Evolutionary conservation across 2,888 invertebrate species (phyloP).

Genomic region (Campoplex nolae): DNA sequence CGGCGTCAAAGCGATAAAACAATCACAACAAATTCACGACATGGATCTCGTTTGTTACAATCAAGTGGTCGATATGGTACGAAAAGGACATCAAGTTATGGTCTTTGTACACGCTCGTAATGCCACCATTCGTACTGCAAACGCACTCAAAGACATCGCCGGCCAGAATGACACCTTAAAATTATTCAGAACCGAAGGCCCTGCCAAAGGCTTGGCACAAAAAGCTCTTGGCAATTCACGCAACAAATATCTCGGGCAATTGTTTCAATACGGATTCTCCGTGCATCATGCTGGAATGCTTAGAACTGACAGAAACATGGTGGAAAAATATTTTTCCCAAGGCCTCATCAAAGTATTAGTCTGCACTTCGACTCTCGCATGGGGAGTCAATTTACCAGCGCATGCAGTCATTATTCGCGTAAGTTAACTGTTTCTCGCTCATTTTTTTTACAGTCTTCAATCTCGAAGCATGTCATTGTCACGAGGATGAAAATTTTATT

Average conservation of each 20-base stretch:
- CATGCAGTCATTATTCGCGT: slow-evolving; percentile 98
- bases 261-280: slow-evolving; percentile 95
- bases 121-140: slow-evolving; percentile 96
- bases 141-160: slow-evolving; percentile 92
- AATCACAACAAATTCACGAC: slow-evolving; percentile 88
- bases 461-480: neutral
- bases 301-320: slow-evolving; percentile 93
- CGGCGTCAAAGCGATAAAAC: slow-evolving; percentile 90
- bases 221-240: slow-evolving; percentile 90
- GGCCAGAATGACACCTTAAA: slow-evolving; percentile 90
- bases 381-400: slow-evolving; percentile 99
- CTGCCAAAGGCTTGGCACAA: slow-evolving; percentile 88
- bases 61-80: slow-evolving; percentile 94
- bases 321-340: slow-evolving; percentile 95
- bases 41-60: slow-evolving; percentile 98
- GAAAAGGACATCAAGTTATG: slow-evolving; percentile 97
- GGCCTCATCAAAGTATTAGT: slow-evolving; percentile 95
- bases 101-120: slow-evolving; percentile 99
- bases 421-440: slow-evolving; percentile 73
- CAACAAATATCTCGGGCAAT: slow-evolving; percentile 92
- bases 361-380: slow-evolving; percentile 99
- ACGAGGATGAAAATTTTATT: too few species aligned
- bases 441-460: neutral
- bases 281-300: slow-evolving; percentile 99
- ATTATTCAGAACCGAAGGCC: slow-evolving; percentile 89